Base-by-base conservation (phyloP, 2,888 invertebrate genomes). In the Pachymerium ferrugineum region DNA sequence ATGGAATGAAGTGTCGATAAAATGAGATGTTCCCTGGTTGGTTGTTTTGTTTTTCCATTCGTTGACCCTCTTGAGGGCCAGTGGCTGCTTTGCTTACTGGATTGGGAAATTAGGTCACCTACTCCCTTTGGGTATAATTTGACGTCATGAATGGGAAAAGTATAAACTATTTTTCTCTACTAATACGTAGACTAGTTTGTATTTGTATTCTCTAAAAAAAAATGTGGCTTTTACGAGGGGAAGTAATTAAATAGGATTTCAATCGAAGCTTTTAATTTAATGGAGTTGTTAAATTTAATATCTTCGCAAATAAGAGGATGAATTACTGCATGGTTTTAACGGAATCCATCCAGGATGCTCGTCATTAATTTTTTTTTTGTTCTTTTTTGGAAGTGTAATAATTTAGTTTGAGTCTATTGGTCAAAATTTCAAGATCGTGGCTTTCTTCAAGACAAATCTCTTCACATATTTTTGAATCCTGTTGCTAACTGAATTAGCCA, bases 11-110 rank as follows among this genome's bases (percentile, higher is more conserved):
- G 62, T 62, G 28, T 22, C n/a, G n/a, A 62, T 28, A 62, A 62
- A 62, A 28, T 62, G 62, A 28, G 62, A 25, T 28, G n/a, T 62
- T 62, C 28, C 25, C 25, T 62, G 62, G 22, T 62, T 28, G 62
- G n/a, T n/a, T 62, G 62, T 62, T 62, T 62, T 62, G 62, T 62
- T 62, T 62, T 62, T 62, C 62, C 62, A 62, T 62, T 62, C 62
- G 62, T 62, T 62, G 62, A 62, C 62, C 62, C 62, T 62, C 28
- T 62, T 62, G 62, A 62, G 28, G 62, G 62, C 62, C 62, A 62
- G 62, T 62, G 62, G 62, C 62, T 62, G 62, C 62, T 62, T 62
- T 62, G 62, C 62, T 62, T 62, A 62, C 62, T 62, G 62, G 62
- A 62, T 62, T 62, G 62, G 28, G 25, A 62, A 62, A 62, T 62